These are phyloP conservation scores for Apomyelois bistriatella DNA, from an alignment of 2,888 invertebrate genomes.

Conservation along the genomic window DNA sequence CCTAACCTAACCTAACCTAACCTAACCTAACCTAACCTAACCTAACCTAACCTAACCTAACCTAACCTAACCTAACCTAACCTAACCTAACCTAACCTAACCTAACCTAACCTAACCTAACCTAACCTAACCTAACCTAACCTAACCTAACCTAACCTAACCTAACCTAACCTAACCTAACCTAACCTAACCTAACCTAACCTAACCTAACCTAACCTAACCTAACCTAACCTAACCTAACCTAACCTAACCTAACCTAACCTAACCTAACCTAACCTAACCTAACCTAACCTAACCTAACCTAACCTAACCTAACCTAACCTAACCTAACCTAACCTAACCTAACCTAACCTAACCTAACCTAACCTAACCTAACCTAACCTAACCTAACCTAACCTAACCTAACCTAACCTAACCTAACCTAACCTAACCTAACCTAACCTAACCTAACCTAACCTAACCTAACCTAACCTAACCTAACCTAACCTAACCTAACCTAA, in stretches of 20 bases:
- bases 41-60: slow-evolving; percentile 16
- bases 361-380: slow-evolving; percentile 15
- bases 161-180: slow-evolving; percentile 22
- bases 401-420: slow-evolving; percentile 4
- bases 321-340: slow-evolving; percentile 15
- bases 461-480: slow-evolving; percentile 14
- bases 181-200: slow-evolving; percentile 28
- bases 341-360: slow-evolving; percentile 14
- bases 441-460: slow-evolving; percentile 14
- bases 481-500: slow-evolving; percentile 14
- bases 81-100: slow-evolving; percentile 18
- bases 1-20: slow-evolving; percentile 22
- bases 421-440: slow-evolving; percentile 14
- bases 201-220: slow-evolving; percentile 23
- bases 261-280: slow-evolving; percentile 15
- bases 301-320: slow-evolving; percentile 15
- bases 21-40: slow-evolving; percentile 19
- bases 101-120: slow-evolving; percentile 14
- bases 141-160: slow-evolving; percentile 17
- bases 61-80: slow-evolving; percentile 20
- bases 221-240: slow-evolving; percentile 15
- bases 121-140: slow-evolving; percentile 12
- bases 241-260: slow-evolving; percentile 14
- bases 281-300: slow-evolving; percentile 14
- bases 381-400: slow-evolving; percentile 14